Evolutionary conservation across 2,113 vertebrate genomes (phyloP).

Genomic region (Tachysurus vachellii): DNA sequence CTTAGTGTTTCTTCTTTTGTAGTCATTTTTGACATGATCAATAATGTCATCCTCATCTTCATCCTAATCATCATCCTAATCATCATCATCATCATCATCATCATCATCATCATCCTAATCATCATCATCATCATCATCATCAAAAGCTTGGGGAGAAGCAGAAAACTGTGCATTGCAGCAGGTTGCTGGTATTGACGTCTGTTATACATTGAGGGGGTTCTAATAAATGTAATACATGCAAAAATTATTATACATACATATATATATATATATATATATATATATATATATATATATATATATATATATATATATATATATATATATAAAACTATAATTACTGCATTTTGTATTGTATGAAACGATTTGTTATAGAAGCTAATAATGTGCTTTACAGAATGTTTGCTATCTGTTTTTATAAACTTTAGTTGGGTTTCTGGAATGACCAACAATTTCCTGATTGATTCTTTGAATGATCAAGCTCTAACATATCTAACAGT

Average conservation of each 20-base stretch:
- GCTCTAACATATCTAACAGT: background rate
- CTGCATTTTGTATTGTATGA: background rate
- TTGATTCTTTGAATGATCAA: background rate
- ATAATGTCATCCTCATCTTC: background rate
- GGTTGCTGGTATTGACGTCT: background rate
- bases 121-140: background rate
- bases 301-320: too few species aligned
- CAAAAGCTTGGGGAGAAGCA: background rate
- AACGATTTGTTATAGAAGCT: background rate
- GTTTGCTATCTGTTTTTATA: background rate
- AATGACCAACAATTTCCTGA: background rate
- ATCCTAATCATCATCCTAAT: background rate
- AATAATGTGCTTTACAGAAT: background rate
- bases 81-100: background rate
- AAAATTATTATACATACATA: too few species aligned
- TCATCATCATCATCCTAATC: background rate
- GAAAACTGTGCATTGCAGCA: background rate
- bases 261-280: too few species aligned
- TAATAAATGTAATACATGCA: background rate
- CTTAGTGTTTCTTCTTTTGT: background rate
- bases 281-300: too few species aligned
- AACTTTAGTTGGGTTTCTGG: background rate
- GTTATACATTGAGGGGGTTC: background rate
- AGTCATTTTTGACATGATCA: background rate
- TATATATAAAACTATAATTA: background rate